Percentiles rank a stretch among this genome's conserved stretches.
These are phyloP conservation scores for Pandion haliaetus DNA, from an alignment of 2,113 vertebrate genomes.

Conservation along the genomic window DNA sequence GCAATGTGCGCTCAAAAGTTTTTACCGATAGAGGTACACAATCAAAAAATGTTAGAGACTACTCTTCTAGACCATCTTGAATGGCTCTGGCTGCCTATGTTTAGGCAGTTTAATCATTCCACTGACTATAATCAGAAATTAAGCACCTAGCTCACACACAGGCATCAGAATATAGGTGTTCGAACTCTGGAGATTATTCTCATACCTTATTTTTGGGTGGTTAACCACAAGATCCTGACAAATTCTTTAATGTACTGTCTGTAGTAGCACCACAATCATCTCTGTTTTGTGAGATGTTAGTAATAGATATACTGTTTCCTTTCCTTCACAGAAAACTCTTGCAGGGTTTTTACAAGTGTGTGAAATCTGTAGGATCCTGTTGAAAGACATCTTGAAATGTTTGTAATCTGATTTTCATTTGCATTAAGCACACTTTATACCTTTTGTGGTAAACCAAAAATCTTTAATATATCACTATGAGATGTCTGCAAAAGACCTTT, in stretches of 20 bases:
- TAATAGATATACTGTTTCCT: background rate
- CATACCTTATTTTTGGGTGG: background rate
- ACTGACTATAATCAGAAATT: background rate
- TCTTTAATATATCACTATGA: background rate
- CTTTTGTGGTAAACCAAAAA: background rate
- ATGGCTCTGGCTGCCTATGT: background rate
- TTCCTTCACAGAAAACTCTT: background rate
- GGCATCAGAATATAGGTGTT: background rate
- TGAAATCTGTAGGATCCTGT: background rate
- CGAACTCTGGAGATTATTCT: background rate
- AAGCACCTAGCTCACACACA: background rate
- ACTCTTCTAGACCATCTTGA: background rate
- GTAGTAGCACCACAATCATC: background rate
- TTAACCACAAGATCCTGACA: background rate
- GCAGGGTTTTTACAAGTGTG: background rate
- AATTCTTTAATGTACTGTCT: background rate
- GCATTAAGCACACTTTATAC: background rate
- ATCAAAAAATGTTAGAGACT: background rate
- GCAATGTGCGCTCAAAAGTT: background rate
- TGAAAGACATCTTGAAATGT: background rate
- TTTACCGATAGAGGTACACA: rapidly evolving
- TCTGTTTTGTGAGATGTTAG: background rate
- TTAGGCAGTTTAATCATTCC: background rate
- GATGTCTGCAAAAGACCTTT: background rate
- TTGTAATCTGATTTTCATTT: background rate